Conservation (phyloP, 1,140 invertebrate genomes). For the Bilobella aurantiaca region DNA sequence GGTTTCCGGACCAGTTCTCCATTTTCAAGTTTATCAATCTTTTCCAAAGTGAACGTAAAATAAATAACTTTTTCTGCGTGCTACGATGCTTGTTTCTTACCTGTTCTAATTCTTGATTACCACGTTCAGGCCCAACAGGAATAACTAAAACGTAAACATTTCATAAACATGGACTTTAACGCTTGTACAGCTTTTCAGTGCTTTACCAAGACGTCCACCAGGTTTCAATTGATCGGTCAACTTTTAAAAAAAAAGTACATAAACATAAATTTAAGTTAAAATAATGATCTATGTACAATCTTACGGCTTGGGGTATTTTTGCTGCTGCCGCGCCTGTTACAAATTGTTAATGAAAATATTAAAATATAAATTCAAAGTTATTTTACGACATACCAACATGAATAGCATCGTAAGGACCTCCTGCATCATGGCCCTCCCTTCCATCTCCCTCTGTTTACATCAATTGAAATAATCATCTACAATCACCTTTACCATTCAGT, state of each 20-base stretch:
- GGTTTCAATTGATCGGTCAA: conserved; percentile 29
- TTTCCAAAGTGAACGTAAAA: not conserved
- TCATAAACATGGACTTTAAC: conserved; percentile 37
- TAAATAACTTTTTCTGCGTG: conserved; percentile 1
- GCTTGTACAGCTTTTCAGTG: not conserved
- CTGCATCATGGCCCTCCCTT: conserved; percentile 44
- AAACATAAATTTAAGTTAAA: not conserved
- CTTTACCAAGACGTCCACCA: conserved; percentile 16
- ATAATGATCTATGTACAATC: not conserved
- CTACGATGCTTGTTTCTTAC: conserved; percentile 1
- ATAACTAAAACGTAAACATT: no score
- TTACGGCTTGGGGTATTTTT: conserved; percentile 24
- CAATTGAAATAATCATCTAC: conserved; percentile 21
- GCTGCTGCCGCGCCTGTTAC: conserved; percentile 22
- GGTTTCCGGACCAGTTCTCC: conserved; percentile 66
- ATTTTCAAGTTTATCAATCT: conserved; percentile 66
- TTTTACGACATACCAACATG: conserved; percentile 46
- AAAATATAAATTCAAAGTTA: not conserved
- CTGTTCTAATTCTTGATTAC: conserved; percentile 69
- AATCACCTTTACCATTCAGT: not conserved
- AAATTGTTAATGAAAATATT: not conserved
- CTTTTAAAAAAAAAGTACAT: conserved; percentile 12
- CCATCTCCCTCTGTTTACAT: conserved; percentile 52
- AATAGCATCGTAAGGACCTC: conserved; percentile 54
- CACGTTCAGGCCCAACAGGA: conserved; percentile 74